Evolutionary conservation across 64 coral and sea anemone species (phyloP).

Genomic region (Pocillopora verrucosa): DNA sequence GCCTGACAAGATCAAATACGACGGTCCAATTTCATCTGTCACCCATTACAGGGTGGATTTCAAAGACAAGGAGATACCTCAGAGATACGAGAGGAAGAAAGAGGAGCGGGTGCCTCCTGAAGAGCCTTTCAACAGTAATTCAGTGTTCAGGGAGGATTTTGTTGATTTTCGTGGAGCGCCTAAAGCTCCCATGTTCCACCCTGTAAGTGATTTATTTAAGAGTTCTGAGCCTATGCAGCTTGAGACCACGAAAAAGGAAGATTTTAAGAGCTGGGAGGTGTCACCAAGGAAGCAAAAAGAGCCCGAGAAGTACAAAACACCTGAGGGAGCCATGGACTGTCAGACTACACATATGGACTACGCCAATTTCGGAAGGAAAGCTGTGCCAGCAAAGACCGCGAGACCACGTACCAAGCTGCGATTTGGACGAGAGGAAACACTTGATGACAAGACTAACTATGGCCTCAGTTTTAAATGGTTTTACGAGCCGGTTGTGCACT

Average conservation of each 20-base stretch:
- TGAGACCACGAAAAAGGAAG: constrained; percentile 62
- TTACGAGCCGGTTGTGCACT: constrained; percentile 52
- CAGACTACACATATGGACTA: constrained; percentile 89
- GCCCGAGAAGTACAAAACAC: constrained; percentile 75
- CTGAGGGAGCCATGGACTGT: constrained; percentile 73
- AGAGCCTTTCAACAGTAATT: constrained; percentile 83
- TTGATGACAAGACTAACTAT: constrained; percentile 88
- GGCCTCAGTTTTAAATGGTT: constrained; percentile 69
- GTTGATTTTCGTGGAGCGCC: constrained; percentile 61
- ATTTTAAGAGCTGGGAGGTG: constrained; percentile 75
- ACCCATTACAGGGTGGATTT: constrained; percentile 68
- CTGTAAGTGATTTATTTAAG: constrained; percentile 82
- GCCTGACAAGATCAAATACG: constrained; percentile 79
- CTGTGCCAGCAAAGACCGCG: constrained; percentile 71
- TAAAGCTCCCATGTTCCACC: constrained; percentile 76
- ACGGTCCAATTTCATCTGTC: constrained; percentile 17
- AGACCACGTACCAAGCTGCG: constrained; percentile 88
- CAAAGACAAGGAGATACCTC: constrained; percentile 70
- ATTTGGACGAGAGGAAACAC: constrained; percentile 76
- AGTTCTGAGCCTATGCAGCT: constrained; percentile 71
- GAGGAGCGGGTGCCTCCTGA: constrained; percentile 63
- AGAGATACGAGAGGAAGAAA: constrained; percentile 54
- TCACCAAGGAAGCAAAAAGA: constrained; percentile 73
- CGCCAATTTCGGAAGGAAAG: constrained; percentile 72
- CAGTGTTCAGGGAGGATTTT: constrained; percentile 82